Conservation (phyloP, 2,797 vertebrate genomes). For the Hippoglossus hippoglossus region DNA sequence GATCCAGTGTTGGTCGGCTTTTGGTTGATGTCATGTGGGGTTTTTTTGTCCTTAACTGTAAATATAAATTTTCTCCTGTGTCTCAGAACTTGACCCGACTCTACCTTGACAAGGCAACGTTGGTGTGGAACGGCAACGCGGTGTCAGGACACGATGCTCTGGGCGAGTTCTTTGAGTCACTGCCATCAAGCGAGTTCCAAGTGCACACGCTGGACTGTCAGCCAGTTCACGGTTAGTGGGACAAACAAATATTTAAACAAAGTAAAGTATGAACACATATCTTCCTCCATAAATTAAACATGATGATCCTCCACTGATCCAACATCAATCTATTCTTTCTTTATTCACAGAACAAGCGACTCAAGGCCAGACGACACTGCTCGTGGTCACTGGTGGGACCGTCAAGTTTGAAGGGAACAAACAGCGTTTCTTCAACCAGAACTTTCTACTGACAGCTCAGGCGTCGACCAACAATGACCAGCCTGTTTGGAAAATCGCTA, state of each 20-base stretch:
- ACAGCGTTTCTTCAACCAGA: conserved; percentile 95
- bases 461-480: conserved; percentile 87
- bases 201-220: conserved; percentile 95
- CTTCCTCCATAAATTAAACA: background rate
- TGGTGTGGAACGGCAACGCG: conserved; percentile 97
- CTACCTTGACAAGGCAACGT: conserved; percentile 94
- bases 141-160: conserved; percentile 92
- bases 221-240: conserved; percentile 90
- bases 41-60: background rate
- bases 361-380: conserved; percentile 92
- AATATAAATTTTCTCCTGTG: background rate
- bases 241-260: too few relatives aligned
- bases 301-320: background rate
- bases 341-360: conserved; percentile 91
- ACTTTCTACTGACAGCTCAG: conserved; percentile 94
- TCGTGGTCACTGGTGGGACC: conserved; percentile 92
- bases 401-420: conserved; percentile 98
- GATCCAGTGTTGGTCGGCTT: background rate
- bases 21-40: background rate
- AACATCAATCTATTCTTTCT: conserved; percentile 14
- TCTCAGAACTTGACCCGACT: conserved; percentile 90
- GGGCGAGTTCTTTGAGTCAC: conserved; percentile 93
- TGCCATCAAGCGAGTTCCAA: conserved; percentile 97
- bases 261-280: background rate
- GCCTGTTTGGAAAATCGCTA: conserved; percentile 97